phyloP scores from a whole-genome alignment of 1,140 invertebrate species.

The Dermatophagoides farinae region DNA sequence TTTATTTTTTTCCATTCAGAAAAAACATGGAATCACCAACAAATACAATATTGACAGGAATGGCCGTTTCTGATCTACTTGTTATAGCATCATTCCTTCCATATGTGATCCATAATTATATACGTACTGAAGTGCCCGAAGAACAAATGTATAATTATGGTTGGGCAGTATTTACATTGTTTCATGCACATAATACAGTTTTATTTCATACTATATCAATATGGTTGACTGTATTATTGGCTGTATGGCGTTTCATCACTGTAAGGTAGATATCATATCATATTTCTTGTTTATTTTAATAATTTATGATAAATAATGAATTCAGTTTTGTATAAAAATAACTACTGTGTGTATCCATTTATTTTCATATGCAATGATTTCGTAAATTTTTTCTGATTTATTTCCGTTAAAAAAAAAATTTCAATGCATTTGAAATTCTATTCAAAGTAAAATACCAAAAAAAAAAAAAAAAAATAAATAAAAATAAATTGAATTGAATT shows the following conservation, averaged over 20 bases:
- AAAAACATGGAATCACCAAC: conserved; percentile 62
- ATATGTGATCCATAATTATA: conserved; percentile 51
- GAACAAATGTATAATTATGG: conserved; percentile 37
- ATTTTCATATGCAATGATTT: background rate
- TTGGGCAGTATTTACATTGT: conserved; percentile 41
- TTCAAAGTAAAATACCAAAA: no score
- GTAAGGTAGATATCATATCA: conserved; percentile 29
- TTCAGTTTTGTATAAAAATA: background rate
- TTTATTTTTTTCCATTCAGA: no score
- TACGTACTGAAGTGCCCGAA: conserved; percentile 22
- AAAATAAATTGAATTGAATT: no score
- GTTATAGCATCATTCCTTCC: conserved; percentile 71
- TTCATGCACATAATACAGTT: conserved; percentile 44
- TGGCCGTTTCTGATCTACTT: conserved; percentile 61
- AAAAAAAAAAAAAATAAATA: no score
- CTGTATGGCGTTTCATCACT: conserved; percentile 78
- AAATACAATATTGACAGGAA: conserved; percentile 56
- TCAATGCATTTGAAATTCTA: no score
- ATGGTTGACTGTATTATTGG: conserved; percentile 69
- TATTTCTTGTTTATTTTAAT: no score
- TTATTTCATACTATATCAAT: conserved; percentile 79
- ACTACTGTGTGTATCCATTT: no score
- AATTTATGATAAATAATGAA: background rate
- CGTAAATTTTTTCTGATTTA: background rate
- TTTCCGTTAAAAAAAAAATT: background rate